Percentiles rank a stretch among this genome's conserved stretches.
Conservation (phyloP, 2,888 invertebrate species). For the Spisula subtruncata region DNA sequence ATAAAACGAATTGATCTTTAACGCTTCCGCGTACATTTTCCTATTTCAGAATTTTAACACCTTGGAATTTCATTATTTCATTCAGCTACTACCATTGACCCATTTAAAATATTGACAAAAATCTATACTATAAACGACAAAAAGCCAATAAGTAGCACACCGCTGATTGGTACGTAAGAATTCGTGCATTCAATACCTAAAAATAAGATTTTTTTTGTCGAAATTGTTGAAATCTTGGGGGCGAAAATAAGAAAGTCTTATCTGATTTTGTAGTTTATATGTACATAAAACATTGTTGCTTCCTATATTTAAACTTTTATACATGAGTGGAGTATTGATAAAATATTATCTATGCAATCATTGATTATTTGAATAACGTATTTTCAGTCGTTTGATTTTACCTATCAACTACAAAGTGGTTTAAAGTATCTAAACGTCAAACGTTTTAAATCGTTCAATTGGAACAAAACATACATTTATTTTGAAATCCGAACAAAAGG, state of each 20-base stretch:
- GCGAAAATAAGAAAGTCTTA: no score
- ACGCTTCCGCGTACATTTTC: neutral
- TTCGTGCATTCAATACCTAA: neutral
- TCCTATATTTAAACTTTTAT: no score
- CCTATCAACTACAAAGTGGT: neutral
- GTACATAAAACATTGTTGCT: no score
- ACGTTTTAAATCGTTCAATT: neutral
- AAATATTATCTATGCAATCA: neutral
- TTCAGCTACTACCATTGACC: no score
- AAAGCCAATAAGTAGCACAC: neutral
- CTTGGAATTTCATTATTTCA: no score
- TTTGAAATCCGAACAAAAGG: neutral
- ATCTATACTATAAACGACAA: neutral
- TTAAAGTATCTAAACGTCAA: neutral
- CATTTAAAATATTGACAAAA: neutral
- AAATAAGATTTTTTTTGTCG: conserved; percentile 1
- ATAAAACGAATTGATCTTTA: neutral
- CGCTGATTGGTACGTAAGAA: neutral
- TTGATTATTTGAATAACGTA: neutral
- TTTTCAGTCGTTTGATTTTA: neutral
- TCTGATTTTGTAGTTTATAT: no score
- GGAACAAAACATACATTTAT: neutral
- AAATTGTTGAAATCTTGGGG: neutral
- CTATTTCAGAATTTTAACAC: neutral
- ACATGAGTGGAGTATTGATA: neutral